Conservation (phyloP, 2,888 invertebrate genomes). For the Melieria picta region DNA sequence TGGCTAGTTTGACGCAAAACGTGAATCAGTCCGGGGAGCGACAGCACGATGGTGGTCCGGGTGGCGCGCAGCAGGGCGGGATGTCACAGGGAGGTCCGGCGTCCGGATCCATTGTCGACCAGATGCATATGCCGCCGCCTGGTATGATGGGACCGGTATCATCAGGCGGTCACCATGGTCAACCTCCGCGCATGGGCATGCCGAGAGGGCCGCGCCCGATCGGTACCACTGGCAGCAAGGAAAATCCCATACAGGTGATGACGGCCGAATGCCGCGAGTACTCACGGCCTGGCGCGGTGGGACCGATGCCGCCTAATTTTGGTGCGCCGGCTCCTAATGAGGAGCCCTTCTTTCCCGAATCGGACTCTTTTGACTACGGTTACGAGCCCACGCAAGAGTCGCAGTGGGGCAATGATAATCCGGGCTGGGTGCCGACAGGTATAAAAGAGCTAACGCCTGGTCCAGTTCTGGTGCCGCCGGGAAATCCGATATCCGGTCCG, state of each 20-base stretch:
- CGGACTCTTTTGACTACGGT: slow-evolving; percentile 67
- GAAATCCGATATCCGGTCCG: slow-evolving; percentile 55
- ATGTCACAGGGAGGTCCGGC: slow-evolving; percentile 37
- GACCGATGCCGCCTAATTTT: slow-evolving; percentile 65
- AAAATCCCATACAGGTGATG: slow-evolving; percentile 92
- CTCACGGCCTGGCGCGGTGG: slow-evolving; percentile 70
- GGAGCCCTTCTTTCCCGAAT: slow-evolving; percentile 66
- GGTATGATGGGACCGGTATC: slow-evolving; percentile 63
- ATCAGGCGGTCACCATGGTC: slow-evolving; percentile 48
- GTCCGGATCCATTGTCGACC: slow-evolving; percentile 43
- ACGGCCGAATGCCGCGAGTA: slow-evolving; percentile 90
- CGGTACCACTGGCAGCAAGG: slow-evolving; percentile 65
- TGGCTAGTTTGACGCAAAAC: slow-evolving; percentile 68
- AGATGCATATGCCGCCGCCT: slow-evolving; percentile 62
- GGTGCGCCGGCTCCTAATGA: slow-evolving; percentile 59
- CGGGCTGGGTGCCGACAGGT: slow-evolving; percentile 73
- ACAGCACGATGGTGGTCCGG: slow-evolving; percentile 34
- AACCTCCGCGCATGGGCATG: slow-evolving; percentile 51
- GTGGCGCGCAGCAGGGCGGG: slow-evolving; percentile 27
- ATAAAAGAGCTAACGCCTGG: slow-evolving; percentile 78
- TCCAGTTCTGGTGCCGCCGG: slow-evolving; percentile 61
- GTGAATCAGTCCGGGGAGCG: slow-evolving; percentile 51
- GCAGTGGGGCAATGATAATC: slow-evolving; percentile 73
- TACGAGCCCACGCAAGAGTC: slow-evolving; percentile 80
- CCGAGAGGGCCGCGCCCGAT: slow-evolving; percentile 55